A percentile compares a stretch with the other conserved stretches of the same genome.
Evolutionary conservation across 2,888 invertebrate genomes (phyloP).

Genomic region (Heliconius aoede): DNA sequence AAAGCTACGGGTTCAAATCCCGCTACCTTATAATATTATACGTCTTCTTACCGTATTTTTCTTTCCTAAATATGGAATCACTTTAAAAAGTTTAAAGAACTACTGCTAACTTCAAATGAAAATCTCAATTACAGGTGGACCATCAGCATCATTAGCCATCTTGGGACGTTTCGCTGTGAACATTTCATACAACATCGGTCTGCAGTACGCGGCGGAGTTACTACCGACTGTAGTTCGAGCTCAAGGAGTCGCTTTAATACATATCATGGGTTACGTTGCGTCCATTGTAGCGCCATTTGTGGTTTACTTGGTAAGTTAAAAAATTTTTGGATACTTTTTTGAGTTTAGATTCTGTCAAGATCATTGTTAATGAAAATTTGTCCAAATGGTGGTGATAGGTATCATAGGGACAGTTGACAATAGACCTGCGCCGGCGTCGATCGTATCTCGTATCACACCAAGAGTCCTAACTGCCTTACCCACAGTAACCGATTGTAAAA

Average conservation of each 20-base stretch:
- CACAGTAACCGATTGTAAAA: too few relatives aligned
- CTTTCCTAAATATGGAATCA: too few relatives aligned
- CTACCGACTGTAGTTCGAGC: constrained; percentile 94
- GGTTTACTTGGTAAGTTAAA: constrained; percentile 88
- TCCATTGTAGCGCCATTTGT: constrained; percentile 93
- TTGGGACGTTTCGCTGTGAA: constrained; percentile 93
- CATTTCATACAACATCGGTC: constrained; percentile 94
- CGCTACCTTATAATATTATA: too few relatives aligned
- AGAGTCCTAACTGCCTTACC: too few relatives aligned
- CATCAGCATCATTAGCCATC: constrained; percentile 90
- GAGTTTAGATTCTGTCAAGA: neutral
- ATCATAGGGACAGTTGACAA: too few relatives aligned
- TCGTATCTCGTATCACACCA: too few relatives aligned
- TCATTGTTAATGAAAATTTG: too few relatives aligned
- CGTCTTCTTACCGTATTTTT: too few relatives aligned
- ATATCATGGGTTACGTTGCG: constrained; percentile 94
- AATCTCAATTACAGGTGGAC: constrained; percentile 80
- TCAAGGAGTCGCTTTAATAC: constrained; percentile 93
- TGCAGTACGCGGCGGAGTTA: constrained; percentile 94
- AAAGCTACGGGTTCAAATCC: too few relatives aligned
- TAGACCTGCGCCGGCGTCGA: too few relatives aligned
- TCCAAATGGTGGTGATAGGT: too few relatives aligned
- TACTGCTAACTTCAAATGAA: neutral
- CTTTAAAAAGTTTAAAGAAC: too few relatives aligned
- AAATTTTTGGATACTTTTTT: neutral